Percentiles rank a stretch among this genome's conserved stretches.
Evolutionary conservation across 2,113 vertebrate genomes (phyloP).

Genomic region (Chloebia gouldiae): DNA sequence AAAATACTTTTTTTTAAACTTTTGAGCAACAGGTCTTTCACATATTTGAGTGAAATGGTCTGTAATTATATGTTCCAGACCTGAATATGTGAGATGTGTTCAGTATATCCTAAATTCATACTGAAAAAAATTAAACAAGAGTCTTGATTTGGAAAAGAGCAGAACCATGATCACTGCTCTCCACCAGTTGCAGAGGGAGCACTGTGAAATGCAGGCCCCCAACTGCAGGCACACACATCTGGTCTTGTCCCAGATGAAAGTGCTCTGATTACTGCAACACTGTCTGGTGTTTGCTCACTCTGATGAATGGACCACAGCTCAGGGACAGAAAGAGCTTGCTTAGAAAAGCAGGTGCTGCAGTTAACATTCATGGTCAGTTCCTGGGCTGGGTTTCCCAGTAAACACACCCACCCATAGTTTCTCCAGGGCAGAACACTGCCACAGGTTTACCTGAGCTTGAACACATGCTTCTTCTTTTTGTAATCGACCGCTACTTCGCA

Average conservation of each 20-base stretch:
- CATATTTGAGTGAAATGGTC: background rate
- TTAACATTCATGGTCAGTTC: background rate
- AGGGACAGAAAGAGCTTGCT: background rate
- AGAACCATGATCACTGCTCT: background rate
- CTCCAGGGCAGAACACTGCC: background rate
- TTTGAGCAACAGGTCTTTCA: background rate
- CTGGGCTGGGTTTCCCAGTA: background rate
- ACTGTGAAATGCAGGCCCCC: background rate
- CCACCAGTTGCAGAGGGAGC: background rate
- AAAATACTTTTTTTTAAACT: background rate
- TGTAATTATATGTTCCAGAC: background rate
- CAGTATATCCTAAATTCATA: background rate
- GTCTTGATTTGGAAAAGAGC: background rate
- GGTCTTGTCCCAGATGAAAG: background rate
- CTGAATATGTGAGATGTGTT: background rate
- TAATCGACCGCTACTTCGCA: conserved; percentile 93
- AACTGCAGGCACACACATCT: background rate
- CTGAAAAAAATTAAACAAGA: background rate
- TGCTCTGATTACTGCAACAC: background rate
- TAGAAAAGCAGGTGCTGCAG: background rate
- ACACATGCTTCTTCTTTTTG: conserved; percentile 98
- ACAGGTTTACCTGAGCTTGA: conserved; percentile 88
- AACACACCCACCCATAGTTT: background rate
- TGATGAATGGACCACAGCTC: background rate
- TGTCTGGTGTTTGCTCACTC: background rate